These are phyloP conservation scores for Leucoraja erinaceus DNA, from an alignment of 2,113 vertebrate genomes.

Conservation along the genomic window DNA sequence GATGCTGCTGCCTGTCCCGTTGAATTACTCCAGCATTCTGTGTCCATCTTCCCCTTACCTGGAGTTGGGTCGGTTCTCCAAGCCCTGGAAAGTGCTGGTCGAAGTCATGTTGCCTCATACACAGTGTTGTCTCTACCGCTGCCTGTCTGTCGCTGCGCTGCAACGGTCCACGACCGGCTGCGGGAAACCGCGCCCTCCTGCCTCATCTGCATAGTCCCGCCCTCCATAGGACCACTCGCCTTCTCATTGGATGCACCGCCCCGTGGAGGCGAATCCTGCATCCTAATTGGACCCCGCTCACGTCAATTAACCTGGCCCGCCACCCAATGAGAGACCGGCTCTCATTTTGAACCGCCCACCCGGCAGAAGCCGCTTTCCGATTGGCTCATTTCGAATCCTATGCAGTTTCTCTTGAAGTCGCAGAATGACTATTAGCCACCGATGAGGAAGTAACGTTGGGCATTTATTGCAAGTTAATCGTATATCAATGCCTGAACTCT, in stretches of 20 bases:
- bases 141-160: too few relatives aligned
- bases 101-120: neutral
- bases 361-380: neutral
- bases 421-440: neutral
- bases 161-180: too few relatives aligned
- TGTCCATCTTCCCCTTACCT: neutral
- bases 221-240: neutral
- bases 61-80: neutral
- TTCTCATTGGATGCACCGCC: neutral
- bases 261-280: rapidly evolving
- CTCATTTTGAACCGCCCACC: neutral
- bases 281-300: neutral
- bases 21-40: too few relatives aligned
- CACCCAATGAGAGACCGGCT: neutral
- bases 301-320: neutral
- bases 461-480: neutral
- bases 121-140: neutral
- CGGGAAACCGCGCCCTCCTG: neutral
- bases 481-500: neutral
- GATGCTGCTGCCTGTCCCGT: too few relatives aligned
- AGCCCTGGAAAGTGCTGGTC: neutral
- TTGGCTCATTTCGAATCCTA: neutral
- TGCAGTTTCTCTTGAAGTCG: neutral
- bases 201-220: neutral
- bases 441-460: neutral